Percentiles rank a stretch among this genome's conserved stretches.
Conservation (phyloP, 2,797 vertebrate genomes). For the Platyrinchus mystaceus region DNA sequence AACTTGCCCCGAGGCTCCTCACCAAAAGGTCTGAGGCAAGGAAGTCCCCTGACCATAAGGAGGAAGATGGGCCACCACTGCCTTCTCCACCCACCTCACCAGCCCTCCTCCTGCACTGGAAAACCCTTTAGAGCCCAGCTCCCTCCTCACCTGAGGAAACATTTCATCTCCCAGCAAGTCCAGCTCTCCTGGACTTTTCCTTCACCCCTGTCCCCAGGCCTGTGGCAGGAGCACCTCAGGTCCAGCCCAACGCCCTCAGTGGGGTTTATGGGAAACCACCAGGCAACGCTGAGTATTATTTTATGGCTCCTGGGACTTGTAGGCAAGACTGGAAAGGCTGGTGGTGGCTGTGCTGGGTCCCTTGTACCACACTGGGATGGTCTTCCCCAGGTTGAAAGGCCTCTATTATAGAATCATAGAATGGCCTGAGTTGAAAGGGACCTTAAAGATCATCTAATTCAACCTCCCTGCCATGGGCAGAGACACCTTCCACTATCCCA, state of each 20-base stretch:
- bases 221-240: background rate
- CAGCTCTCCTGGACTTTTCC: background rate
- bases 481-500: rapidly evolving
- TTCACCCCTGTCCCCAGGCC: background rate
- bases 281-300: background rate
- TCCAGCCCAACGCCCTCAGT: background rate
- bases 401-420: background rate
- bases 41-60: background rate
- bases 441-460: background rate
- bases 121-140: background rate
- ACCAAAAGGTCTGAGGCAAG: background rate
- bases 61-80: background rate
- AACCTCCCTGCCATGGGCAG: background rate
- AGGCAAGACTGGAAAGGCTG: background rate
- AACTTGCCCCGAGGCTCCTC: background rate
- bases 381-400: background rate
- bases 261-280: background rate
- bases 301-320: background rate
- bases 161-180: background rate
- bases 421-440: background rate
- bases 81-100: background rate
- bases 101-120: background rate
- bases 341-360: rapidly evolving
- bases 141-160: rapidly evolving
- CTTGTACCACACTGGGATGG: background rate